Percentiles rank a stretch among this genome's conserved stretches.
These are phyloP conservation scores for Hyposoter didymator DNA, from an alignment of 2,888 invertebrate species.

Conservation along the genomic window DNA sequence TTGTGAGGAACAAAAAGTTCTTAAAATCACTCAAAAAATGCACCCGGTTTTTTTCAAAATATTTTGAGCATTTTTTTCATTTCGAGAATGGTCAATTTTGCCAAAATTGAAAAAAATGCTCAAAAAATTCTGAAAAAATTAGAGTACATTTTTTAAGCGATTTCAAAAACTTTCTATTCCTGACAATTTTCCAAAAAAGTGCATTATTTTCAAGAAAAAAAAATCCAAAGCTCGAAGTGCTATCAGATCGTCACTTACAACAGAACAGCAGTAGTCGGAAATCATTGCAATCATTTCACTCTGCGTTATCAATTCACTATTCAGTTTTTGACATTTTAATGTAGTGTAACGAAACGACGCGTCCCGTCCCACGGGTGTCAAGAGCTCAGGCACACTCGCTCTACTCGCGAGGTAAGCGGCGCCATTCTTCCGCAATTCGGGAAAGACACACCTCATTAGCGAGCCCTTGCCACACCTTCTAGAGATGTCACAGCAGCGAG, in stretches of 20 bases:
- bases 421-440: too few relatives aligned
- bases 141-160: slow-evolving; percentile 15
- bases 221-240: slow-evolving; percentile 8
- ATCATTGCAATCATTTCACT: slow-evolving; percentile 23
- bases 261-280: slow-evolving; percentile 5
- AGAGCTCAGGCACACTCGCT: too few relatives aligned
- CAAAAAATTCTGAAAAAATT: slow-evolving; percentile 10
- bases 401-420: too few relatives aligned
- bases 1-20: background rate
- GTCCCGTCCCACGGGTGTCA: too few relatives aligned
- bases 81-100: too few relatives aligned
- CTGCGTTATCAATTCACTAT: slow-evolving; percentile 23
- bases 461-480: too few relatives aligned
- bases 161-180: slow-evolving; percentile 7
- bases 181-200: slow-evolving; percentile 10
- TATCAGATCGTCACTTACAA: slow-evolving; percentile 12
- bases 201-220: slow-evolving; percentile 29
- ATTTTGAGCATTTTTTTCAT: too few relatives aligned
- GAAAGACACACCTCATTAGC: too few relatives aligned
- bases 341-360: too few relatives aligned
- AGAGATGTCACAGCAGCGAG: too few relatives aligned
- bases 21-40: too few relatives aligned
- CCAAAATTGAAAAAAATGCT: background rate
- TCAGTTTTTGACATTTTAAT: slow-evolving; percentile 22
- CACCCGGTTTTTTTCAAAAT: too few relatives aligned